phyloP scores from a whole-genome alignment of 2,113 vertebrate genomes.

The Shinisaurus crocodilurus region DNA sequence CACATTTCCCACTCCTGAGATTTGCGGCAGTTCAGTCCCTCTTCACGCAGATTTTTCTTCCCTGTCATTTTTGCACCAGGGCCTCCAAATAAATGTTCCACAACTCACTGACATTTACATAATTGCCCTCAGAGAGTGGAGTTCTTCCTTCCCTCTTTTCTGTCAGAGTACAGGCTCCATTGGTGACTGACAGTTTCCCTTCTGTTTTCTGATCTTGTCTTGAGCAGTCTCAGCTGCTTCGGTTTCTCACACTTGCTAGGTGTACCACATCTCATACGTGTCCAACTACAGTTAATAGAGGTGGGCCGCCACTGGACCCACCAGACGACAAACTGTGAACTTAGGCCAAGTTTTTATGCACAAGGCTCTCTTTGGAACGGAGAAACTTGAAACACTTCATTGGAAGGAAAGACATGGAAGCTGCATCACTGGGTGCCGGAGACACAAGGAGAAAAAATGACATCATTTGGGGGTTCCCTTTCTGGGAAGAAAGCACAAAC shows the following conservation, averaged over 20 bases:
- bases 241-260: not conserved
- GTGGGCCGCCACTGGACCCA: no score
- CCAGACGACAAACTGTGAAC: not conserved
- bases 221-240: conserved; percentile 11
- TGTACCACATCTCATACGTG: not conserved
- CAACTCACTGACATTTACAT: conserved; percentile 15
- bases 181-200: conserved; percentile 1
- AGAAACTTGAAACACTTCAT: not conserved
- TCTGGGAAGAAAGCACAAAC: not conserved
- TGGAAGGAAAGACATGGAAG: not conserved
- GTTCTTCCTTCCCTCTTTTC: not conserved
- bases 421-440: not conserved
- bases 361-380: not conserved
- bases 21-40: not conserved
- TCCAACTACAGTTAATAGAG: not conserved
- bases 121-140: conserved; percentile 19
- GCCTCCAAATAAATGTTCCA: conserved; percentile 7
- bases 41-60: not conserved
- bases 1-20: not conserved
- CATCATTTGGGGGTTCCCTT: not conserved
- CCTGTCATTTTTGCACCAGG: conserved; percentile 30
- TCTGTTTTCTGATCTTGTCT: not conserved
- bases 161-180: not conserved
- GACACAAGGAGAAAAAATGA: not conserved
- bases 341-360: not conserved